phyloP scores from a whole-genome alignment of 1,140 invertebrate species.

The Drosophila tsacasi region DNA sequence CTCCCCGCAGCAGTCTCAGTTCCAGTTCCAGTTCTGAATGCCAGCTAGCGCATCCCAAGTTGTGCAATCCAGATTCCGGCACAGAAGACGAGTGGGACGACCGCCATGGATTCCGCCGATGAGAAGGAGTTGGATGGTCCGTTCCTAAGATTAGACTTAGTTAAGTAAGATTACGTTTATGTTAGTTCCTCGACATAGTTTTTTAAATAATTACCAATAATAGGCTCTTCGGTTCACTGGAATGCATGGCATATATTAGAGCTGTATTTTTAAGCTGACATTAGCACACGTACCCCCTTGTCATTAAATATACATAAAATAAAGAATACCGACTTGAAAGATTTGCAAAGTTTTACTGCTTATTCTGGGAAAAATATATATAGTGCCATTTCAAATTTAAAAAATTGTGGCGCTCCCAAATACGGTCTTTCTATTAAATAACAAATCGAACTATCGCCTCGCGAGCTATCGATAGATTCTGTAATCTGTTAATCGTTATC shows the following conservation, averaged over 20 bases:
- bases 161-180: conserved; percentile 19
- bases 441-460: neutral
- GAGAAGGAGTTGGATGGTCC: neutral
- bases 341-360: neutral
- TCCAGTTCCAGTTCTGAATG: conserved; percentile 13
- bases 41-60: neutral
- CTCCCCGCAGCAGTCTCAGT: neutral
- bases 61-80: neutral
- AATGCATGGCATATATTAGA: neutral
- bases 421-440: neutral
- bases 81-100: neutral
- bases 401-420: neutral
- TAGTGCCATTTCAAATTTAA: neutral
- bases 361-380: neutral
- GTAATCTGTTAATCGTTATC: conserved; percentile 9
- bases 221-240: neutral
- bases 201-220: neutral
- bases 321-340: neutral
- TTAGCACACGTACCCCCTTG: neutral
- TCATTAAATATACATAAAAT: neutral
- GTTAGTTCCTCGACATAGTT: neutral
- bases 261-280: neutral
- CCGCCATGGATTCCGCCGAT: conserved; percentile 12
- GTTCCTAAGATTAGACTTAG: conserved; percentile 4
- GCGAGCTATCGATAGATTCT: conserved; percentile 14